Evolutionary conservation across 2,888 invertebrate genomes (phyloP).

Genomic region (Strigamia maritima): DNA sequence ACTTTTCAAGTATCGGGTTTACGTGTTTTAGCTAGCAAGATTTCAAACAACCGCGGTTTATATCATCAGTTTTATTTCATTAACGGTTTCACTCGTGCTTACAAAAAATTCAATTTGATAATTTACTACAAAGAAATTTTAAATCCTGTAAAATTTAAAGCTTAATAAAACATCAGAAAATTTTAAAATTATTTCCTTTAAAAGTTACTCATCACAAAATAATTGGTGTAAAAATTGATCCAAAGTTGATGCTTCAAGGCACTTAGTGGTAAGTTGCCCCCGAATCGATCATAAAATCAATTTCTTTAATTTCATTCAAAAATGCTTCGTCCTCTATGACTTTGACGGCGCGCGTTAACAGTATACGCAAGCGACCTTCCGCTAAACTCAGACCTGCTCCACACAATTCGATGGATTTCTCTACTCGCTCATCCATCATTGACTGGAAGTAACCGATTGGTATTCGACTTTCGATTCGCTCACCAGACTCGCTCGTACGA

Average conservation of each 20-base stretch:
- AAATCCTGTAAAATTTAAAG: constrained; percentile 20
- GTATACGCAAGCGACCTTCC: constrained; percentile 61
- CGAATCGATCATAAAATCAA: constrained; percentile 59
- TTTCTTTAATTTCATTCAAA: constrained; percentile 70
- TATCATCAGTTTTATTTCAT: not conserved
- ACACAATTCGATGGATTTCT: constrained; percentile 59
- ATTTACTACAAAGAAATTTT: not conserved
- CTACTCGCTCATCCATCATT: constrained; percentile 48
- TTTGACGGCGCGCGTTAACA: constrained; percentile 64
- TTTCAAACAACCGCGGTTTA: not conserved
- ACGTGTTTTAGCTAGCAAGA: not conserved
- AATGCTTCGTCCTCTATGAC: constrained; percentile 70
- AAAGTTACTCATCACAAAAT: not conserved
- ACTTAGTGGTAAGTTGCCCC: constrained; percentile 30
- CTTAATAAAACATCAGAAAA: constrained; percentile 20
- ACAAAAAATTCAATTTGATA: not conserved
- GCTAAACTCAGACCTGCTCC: constrained; percentile 70
- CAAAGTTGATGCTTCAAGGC: not conserved
- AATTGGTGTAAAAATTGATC: constrained; percentile 23
- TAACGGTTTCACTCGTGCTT: not conserved
- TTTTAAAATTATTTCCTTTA: not conserved
- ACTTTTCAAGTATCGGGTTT: not conserved
- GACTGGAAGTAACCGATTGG: not conserved
- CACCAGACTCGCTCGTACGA: constrained; percentile 52
- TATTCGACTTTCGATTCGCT: not conserved